Percentiles rank a stretch among this genome's conserved stretches.
These are phyloP conservation scores for Harpalus rufipes DNA, from an alignment of 2,888 invertebrate genomes.

Conservation along the genomic window DNA sequence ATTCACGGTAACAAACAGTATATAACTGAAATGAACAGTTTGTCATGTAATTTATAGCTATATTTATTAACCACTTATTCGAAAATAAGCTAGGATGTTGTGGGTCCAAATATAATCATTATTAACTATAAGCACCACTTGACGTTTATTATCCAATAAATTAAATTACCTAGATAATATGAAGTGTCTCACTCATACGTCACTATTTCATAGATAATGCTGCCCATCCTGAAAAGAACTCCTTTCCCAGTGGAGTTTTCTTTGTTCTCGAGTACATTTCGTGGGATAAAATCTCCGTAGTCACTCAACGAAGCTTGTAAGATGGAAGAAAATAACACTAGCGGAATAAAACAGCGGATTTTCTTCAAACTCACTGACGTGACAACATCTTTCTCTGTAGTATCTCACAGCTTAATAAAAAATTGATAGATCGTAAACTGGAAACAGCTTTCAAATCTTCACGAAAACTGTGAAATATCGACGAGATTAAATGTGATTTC, in stretches of 20 bases:
- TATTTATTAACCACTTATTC: not conserved
- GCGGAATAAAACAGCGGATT: constrained; percentile 46
- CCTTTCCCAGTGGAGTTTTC: not conserved
- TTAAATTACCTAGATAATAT: constrained; percentile 27
- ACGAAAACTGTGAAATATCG: not conserved
- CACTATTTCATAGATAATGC: constrained; percentile 12
- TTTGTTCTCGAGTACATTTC: constrained; percentile 33
- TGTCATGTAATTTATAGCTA: not conserved
- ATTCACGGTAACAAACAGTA: too few relatives aligned
- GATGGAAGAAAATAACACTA: constrained; percentile 33
- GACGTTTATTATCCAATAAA: constrained; percentile 27
- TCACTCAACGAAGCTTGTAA: constrained; percentile 41
- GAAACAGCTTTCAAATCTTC: constrained; percentile 8
- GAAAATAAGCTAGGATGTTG: not conserved
- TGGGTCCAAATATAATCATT: constrained; percentile 25
- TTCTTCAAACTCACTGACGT: constrained; percentile 33
- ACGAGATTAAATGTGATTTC: constrained; percentile 41
- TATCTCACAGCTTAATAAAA: constrained; percentile 6
- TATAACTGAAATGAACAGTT: too few relatives aligned
- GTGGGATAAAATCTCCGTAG: constrained; percentile 27
- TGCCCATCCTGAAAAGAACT: constrained; percentile 2
- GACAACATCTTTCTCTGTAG: constrained; percentile 10
- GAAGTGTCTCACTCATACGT: not conserved
- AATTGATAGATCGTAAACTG: constrained; percentile 21
- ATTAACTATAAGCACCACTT: constrained; percentile 30